Evolutionary conservation across 2,113 vertebrate genomes (phyloP).

Genomic region (Thunnus thynnus): DNA sequence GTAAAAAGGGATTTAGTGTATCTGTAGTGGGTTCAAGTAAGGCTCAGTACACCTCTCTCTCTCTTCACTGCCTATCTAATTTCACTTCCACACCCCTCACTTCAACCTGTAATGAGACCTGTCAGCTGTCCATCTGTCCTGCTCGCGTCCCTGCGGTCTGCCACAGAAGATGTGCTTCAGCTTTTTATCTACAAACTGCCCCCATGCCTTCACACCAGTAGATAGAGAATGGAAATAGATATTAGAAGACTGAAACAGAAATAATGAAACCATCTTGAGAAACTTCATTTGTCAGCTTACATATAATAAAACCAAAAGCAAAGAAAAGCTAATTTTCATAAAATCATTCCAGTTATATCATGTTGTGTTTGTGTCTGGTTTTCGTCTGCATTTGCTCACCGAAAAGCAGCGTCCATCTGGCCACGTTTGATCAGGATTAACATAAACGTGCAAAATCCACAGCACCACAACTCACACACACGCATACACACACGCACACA

Average conservation of each 20-base stretch:
- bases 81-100: constrained; percentile 48
- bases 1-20: constrained; percentile 47
- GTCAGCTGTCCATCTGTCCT: constrained; percentile 47
- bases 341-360: constrained; percentile 59
- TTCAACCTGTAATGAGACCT: constrained; percentile 51
- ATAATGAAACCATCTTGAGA: constrained; percentile 46
- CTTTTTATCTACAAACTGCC: constrained; percentile 50
- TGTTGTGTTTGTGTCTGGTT: constrained; percentile 59
- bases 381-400: constrained; percentile 46
- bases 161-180: constrained; percentile 60
- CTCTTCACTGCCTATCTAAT: constrained; percentile 34
- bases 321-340: constrained; percentile 38
- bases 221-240: constrained; percentile 43
- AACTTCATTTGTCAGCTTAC: constrained; percentile 57
- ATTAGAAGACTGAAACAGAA: constrained; percentile 66
- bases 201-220: constrained; percentile 47
- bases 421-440: constrained; percentile 71
- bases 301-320: constrained; percentile 56
- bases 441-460: constrained; percentile 84
- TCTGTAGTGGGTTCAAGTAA: constrained; percentile 68
- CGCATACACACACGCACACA: constrained; percentile 55
- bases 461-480: constrained; percentile 76
- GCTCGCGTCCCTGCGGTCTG: constrained; percentile 35
- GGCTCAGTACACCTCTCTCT: constrained; percentile 51
- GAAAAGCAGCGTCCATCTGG: constrained; percentile 70